Evolutionary conservation across 2,888 invertebrate genomes (phyloP).

Genomic region (Chloromyia formosa): DNA sequence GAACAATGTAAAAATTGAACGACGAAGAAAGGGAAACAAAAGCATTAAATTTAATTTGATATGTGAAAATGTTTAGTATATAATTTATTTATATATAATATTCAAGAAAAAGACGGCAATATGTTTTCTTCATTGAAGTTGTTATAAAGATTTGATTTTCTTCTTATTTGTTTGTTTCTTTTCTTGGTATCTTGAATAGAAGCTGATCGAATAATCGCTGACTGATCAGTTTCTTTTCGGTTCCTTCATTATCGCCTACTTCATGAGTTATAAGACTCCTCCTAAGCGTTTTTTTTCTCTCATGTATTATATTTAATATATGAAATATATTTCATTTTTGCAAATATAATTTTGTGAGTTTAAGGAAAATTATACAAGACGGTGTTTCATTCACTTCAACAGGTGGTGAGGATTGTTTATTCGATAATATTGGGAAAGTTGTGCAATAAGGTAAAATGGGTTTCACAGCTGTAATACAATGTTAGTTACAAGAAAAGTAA

Average conservation of each 20-base stretch:
- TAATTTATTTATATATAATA: conserved; percentile 33
- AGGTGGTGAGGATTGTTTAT: too few species aligned
- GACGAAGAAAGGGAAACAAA: background rate
- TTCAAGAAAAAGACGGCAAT: conserved; percentile 35
- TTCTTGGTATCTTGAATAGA: background rate
- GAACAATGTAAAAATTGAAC: background rate
- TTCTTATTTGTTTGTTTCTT: conserved; percentile 4
- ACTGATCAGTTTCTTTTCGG: background rate
- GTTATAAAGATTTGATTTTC: too few species aligned
- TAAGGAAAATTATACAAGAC: too few species aligned
- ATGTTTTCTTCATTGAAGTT: conserved; percentile 13
- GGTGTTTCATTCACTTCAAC: too few species aligned
- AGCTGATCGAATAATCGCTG: too few species aligned
- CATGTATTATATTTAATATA: conserved; percentile 1
- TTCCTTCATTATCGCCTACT: background rate
- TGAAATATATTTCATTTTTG: conserved; percentile 40
- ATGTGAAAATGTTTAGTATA: conserved; percentile 8
- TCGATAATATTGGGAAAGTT: too few species aligned
- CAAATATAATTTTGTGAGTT: conserved; percentile 41
- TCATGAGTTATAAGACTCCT: background rate
- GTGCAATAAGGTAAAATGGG: too few species aligned
- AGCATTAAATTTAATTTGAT: background rate
- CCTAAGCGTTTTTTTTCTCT: background rate
- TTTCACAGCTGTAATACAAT: too few species aligned
- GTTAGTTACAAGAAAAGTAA: too few species aligned